phyloP scores from a whole-genome alignment of 2,797 vertebrate species.

The Propithecus perrieri region DNA sequence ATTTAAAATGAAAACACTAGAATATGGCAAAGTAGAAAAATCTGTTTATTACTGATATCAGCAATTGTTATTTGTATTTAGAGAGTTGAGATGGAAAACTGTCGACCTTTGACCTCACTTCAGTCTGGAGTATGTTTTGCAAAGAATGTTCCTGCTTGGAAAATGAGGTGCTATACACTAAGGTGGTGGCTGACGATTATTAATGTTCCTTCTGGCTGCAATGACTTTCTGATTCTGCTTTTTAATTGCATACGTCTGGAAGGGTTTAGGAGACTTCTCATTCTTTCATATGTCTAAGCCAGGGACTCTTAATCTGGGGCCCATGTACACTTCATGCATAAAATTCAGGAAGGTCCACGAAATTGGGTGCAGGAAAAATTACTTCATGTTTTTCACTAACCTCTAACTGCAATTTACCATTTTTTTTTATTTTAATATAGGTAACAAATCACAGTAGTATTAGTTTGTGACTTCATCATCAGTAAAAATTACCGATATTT shows the following conservation, averaged over 20 bases:
- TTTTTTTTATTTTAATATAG: background rate
- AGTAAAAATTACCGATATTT: background rate
- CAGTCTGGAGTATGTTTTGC: background rate
- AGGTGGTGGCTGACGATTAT: background rate
- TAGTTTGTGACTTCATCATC: background rate
- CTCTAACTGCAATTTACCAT: background rate
- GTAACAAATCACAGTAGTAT: background rate
- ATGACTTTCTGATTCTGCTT: background rate
- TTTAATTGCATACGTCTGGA: background rate
- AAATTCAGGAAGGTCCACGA: background rate
- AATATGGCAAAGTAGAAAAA: background rate
- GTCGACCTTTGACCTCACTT: background rate
- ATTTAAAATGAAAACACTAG: background rate
- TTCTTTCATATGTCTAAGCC: background rate
- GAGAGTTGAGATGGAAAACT: background rate
- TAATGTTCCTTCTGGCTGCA: background rate
- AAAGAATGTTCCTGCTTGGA: background rate
- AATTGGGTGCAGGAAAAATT: background rate
- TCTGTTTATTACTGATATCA: no score
- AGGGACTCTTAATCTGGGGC: background rate
- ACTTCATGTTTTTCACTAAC: background rate
- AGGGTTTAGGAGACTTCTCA: background rate
- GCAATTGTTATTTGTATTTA: no score
- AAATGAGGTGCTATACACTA: background rate
- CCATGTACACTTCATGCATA: background rate